Conservation (phyloP, 2,888 invertebrate genomes). For the Gastracanthus pulcherrimus region DNA sequence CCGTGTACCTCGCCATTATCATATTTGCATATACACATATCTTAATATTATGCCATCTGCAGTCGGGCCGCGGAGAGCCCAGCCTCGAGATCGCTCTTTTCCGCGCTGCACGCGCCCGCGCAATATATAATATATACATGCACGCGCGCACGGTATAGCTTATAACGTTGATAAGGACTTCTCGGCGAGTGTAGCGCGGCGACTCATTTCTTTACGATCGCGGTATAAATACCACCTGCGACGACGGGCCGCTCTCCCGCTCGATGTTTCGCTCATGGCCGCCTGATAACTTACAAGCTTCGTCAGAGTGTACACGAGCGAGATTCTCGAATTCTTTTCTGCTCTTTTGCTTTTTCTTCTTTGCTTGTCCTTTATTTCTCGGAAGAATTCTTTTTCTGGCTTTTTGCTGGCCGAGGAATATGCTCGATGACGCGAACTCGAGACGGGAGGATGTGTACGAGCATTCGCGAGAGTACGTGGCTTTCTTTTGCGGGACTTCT, state of each 20-base stretch:
- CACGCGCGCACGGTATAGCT: background rate
- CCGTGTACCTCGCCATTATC: slow-evolving; percentile 61
- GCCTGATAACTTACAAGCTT: slow-evolving; percentile 46
- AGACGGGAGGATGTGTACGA: no score
- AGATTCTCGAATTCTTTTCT: background rate
- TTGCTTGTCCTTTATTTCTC: no score
- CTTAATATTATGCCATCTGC: slow-evolving; percentile 62
- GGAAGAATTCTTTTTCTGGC: background rate
- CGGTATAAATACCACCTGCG: slow-evolving; percentile 55
- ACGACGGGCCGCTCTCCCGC: slow-evolving; percentile 14
- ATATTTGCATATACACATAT: slow-evolving; percentile 64
- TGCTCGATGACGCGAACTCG: background rate
- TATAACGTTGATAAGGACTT: slow-evolving; percentile 6
- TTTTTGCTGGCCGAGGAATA: background rate
- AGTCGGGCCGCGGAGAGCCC: background rate
- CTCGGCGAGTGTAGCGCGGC: background rate
- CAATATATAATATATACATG: background rate
- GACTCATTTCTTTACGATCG: slow-evolving; percentile 52
- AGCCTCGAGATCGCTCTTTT: no score
- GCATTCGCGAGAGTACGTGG: no score
- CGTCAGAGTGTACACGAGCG: slow-evolving; percentile 22
- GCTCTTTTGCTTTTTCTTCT: background rate
- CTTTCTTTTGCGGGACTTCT: no score
- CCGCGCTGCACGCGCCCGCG: background rate
- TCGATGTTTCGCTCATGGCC: slow-evolving; percentile 33